Conservation (phyloP, 1,140 invertebrate genomes). For the Aporrectodea caliginosa region DNA sequence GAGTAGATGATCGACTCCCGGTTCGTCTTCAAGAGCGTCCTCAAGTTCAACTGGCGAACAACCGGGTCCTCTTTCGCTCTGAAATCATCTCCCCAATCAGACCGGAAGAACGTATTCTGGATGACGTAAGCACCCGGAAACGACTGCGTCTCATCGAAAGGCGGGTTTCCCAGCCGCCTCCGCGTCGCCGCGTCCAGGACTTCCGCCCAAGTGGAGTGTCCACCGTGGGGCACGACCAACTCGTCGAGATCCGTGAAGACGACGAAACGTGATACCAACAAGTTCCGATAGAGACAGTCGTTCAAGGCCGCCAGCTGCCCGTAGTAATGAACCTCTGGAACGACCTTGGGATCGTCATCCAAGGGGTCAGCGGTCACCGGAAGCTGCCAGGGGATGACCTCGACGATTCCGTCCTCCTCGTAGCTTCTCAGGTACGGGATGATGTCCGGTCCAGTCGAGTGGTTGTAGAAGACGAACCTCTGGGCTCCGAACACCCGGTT, state of each 20-base stretch:
- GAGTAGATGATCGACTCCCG: background rate
- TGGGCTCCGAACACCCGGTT: constrained; percentile 76
- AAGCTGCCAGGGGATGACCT: constrained; percentile 76
- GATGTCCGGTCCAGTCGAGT: constrained; percentile 74
- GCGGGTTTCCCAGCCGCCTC: no score
- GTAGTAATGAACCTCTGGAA: constrained; percentile 79
- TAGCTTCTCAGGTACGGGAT: constrained; percentile 61
- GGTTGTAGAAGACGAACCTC: constrained; percentile 87
- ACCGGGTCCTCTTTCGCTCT: no score
- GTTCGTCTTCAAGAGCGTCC: background rate
- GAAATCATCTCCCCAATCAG: no score
- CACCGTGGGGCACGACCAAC: constrained; percentile 68
- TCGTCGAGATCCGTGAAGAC: constrained; percentile 92
- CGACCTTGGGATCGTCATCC: constrained; percentile 79
- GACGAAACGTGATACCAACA: constrained; percentile 73
- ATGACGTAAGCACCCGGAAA: no score
- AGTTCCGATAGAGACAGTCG: constrained; percentile 84
- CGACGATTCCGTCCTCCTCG: constrained; percentile 61
- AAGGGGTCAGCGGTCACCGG: constrained; percentile 2
- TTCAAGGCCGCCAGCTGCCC: constrained; percentile 86
- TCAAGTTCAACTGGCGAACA: background rate
- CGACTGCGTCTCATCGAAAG: no score
- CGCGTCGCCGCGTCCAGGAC: no score
- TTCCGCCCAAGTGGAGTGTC: no score
- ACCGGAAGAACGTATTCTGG: background rate